Evolutionary conservation across 2,888 invertebrate genomes (phyloP).

Genomic region (Ephialtes manifestator): DNA sequence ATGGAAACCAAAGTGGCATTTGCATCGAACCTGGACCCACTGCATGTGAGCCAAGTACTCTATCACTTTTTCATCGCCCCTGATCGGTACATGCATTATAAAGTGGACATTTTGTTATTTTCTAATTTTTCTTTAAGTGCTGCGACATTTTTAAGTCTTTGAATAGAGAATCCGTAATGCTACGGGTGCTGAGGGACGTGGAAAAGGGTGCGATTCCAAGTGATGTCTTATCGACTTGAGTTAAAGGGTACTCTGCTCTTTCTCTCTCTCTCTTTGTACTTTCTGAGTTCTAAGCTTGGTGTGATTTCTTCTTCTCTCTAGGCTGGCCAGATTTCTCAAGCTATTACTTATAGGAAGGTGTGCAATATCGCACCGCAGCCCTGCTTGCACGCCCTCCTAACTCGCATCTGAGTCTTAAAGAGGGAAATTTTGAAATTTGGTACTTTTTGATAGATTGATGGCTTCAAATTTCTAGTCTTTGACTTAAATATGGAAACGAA

Average conservation of each 20-base stretch:
- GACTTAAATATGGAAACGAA: neutral
- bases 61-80: no score
- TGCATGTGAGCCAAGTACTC: no score
- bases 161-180: no score
- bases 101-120: neutral
- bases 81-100: neutral
- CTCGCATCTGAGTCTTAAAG: neutral
- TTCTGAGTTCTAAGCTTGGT: slow-evolving; percentile 34
- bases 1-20: no score
- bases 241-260: slow-evolving; percentile 57
- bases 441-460: neutral
- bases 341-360: slow-evolving; percentile 47
- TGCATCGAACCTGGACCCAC: no score
- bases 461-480: neutral
- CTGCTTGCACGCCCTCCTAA: slow-evolving; percentile 12
- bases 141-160: no score
- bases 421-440: slow-evolving; percentile 5
- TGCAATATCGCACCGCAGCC: neutral
- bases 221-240: slow-evolving; percentile 72
- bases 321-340: slow-evolving; percentile 59
- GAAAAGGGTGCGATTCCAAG: slow-evolving; percentile 68
- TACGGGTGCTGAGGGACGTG: slow-evolving; percentile 58
- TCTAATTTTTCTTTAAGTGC: no score
- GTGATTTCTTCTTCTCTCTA: slow-evolving; percentile 40
- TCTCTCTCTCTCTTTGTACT: slow-evolving; percentile 24